Evolutionary conservation across 2,113 vertebrate species (phyloP), one percentile per base, ranked within the genome.

Genomic region (Jaculus jaculus): DNA sequence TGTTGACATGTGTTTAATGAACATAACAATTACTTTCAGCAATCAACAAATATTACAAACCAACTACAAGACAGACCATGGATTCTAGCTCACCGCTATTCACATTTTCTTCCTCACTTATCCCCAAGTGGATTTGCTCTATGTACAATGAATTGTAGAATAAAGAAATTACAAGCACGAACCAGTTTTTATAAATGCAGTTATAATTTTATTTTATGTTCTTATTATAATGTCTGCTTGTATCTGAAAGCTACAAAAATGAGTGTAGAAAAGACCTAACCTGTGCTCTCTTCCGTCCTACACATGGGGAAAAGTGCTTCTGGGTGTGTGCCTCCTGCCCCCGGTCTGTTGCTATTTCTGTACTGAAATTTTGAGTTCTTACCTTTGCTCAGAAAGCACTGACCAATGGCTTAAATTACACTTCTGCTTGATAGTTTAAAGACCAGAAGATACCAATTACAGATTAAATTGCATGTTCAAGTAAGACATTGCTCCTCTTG

Each of bases 301-400:
- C 66, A 61, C 47, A 24, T 6, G 21, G 30, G 34, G 6, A 75
- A 82, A 58, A 34, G 69, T 51, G 87, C 68, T 83, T 92, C 91
- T 73, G 51, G 79, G 89, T 78, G 30, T 81, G 32, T 37, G 94
- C 65, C 77, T 86, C 68, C 89, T 91, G 88, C 77, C 91, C 89
- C 75, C 92, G 80, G 84, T 80, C 89, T 96, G 95, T 95, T 96
- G 92, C 94, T 97, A 96, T 96, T 97, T 94, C 90, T 96, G 89
- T 74, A 16, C 71, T 65, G 42, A 84, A 91, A 72, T 86, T 82
- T 80, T n/a, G n/a, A n/a, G n/a, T n/a, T n/a, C n/a, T n/a, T n/a
- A n/a, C n/a, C n/a, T n/a, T n/a, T n/a, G n/a, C n/a, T n/a, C n/a
- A n/a, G n/a, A n/a, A n/a, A n/a, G n/a, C n/a, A n/a, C n/a, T n/a